Conservation (phyloP, 2,797 vertebrate species). For the Melanotaenia trifasciata region DNA sequence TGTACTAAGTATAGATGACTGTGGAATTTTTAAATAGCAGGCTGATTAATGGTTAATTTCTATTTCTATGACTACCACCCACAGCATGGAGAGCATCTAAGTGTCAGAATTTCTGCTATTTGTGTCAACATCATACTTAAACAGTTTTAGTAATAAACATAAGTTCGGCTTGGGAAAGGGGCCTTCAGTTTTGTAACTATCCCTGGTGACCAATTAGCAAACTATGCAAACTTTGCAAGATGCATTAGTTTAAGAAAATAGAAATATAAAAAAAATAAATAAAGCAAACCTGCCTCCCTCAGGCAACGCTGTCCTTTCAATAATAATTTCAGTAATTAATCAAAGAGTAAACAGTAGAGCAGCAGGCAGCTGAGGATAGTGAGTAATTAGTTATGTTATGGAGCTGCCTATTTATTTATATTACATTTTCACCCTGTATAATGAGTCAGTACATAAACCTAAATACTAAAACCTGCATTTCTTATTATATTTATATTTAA, state of each 20-base stretch:
- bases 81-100: not conserved
- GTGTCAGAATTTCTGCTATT: conserved; percentile 35
- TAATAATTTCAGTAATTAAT: conserved; percentile 53
- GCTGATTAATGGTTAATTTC: conserved; percentile 6
- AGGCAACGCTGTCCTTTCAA: conserved; percentile 35
- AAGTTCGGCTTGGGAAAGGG: conserved; percentile 39
- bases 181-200: conserved; percentile 35
- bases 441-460: not conserved
- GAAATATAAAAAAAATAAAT: conserved; percentile 15
- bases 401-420: conserved; percentile 24
- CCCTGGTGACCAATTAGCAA: conserved; percentile 71
- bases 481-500: too few relatives aligned
- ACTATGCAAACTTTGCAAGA: conserved; percentile 58
- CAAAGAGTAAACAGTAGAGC: conserved; percentile 46
- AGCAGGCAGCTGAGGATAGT: conserved; percentile 29
- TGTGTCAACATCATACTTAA: conserved; percentile 45
- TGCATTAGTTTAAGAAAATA: conserved; percentile 42
- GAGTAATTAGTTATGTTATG: conserved; percentile 11
- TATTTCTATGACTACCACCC: conserved; percentile 25
- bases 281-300: conserved; percentile 37
- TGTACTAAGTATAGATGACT: not conserved
- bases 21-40: not conserved
- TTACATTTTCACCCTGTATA: not conserved
- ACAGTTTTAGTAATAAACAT: conserved; percentile 42
- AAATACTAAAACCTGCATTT: too few relatives aligned